Conservation (phyloP, 2,797 vertebrate species). For the Etheostoma nigrum region DNA sequence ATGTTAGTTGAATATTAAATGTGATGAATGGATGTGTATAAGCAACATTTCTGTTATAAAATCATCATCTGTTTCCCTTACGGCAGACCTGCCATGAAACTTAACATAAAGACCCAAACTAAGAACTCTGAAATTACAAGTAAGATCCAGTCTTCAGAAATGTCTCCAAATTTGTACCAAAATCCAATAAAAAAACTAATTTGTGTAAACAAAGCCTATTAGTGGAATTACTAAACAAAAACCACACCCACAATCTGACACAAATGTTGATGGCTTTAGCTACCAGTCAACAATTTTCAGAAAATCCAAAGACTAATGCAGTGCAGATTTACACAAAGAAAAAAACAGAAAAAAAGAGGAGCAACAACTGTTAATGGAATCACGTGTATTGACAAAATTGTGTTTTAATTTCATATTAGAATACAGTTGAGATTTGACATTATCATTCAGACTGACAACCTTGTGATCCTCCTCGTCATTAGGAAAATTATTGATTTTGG, state of each 20-base stretch:
- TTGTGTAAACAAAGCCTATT: not conserved
- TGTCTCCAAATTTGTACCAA: not conserved
- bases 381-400: conserved; percentile 82
- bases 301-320: not conserved
- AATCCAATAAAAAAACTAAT: not conserved
- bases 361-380: conserved; percentile 61
- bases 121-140: not conserved
- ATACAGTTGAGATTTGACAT: conserved; percentile 73
- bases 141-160: not conserved
- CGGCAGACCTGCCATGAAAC: not conserved
- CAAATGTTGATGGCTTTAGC: no score
- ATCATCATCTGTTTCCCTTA: conserved; percentile 5
- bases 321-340: not conserved
- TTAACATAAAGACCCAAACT: not conserved
- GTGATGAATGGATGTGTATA: no score
- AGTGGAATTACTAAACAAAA: not conserved
- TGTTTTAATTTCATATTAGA: conserved; percentile 81
- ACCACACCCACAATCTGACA: not conserved
- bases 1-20: no score
- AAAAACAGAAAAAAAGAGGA: conserved; percentile 19
- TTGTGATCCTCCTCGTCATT: conserved; percentile 35
- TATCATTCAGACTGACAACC: conserved; percentile 65
- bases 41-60: not conserved
- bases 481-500: conserved; percentile 45
- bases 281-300: not conserved